These are phyloP conservation scores for Eulithis testata DNA, from an alignment of 2,888 invertebrate genomes.

Conservation along the genomic window DNA sequence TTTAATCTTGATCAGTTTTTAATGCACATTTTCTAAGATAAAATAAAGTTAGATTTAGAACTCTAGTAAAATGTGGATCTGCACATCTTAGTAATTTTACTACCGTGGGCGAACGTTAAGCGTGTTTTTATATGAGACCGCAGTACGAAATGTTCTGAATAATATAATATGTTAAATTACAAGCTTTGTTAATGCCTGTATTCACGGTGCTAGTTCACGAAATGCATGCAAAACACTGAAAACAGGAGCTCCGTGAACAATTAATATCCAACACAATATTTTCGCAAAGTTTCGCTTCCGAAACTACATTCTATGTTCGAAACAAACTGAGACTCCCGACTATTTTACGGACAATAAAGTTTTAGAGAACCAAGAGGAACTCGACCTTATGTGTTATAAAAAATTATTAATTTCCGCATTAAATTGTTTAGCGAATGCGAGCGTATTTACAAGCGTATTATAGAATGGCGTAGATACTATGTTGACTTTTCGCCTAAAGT, in stretches of 20 bases:
- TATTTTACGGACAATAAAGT: conserved; percentile 72
- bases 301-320: conserved; percentile 65
- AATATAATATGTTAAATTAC: conserved; percentile 52
- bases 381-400: conserved; percentile 53
- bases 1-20: not conserved
- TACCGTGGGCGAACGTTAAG: conserved; percentile 48
- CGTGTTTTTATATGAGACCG: conserved; percentile 48
- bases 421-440: conserved; percentile 39
- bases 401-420: conserved; percentile 57
- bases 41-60: not conserved
- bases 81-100: conserved; percentile 22
- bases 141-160: conserved; percentile 45
- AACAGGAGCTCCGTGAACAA: conserved; percentile 60
- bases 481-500: conserved; percentile 62
- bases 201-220: conserved; percentile 47
- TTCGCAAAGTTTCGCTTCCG: conserved; percentile 71
- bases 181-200: conserved; percentile 44
- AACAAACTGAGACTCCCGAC: conserved; percentile 69
- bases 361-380: conserved; percentile 53
- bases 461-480: conserved; percentile 25
- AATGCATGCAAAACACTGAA: conserved; percentile 55
- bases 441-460: conserved; percentile 21
- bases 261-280: conserved; percentile 75
- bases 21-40: not conserved
- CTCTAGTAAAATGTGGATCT: not conserved